Evolutionary conservation across 2,888 invertebrate species (phyloP), one percentile per base, ranked within the genome.

Genomic region (Pilophorus perplexus): DNA sequence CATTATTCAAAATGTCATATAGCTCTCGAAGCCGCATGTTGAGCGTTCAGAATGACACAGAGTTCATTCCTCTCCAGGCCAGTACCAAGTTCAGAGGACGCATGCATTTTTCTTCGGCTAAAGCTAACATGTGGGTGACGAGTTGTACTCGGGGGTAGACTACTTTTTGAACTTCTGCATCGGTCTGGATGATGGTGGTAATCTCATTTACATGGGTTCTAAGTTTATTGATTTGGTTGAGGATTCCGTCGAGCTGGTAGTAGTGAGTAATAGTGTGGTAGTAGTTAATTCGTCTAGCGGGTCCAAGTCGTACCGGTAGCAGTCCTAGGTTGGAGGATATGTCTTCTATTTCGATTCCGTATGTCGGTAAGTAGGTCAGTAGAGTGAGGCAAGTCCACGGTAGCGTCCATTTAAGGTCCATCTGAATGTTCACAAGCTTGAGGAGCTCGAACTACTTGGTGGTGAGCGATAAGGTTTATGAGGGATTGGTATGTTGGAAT

Each of bases 331-430:
- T 46, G 10, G 3, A 12, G 3, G 46, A 16, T 12, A 46, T 10
- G 46, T 46, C 46, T 2, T 46, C 46, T 3, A 46, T 46, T 46
- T 46, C 22, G 3, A 46, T 14, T 46, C 46, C 46, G 46, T 46
- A 2, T n/a, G n/a, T n/a, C n/a, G n/a, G n/a, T n/a, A n/a, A n/a
- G n/a, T n/a, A n/a, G n/a, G n/a, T n/a, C n/a, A n/a, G n/a, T n/a
- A n/a, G n/a, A n/a, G n/a, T n/a, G n/a, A n/a, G n/a, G n/a, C n/a
- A n/a, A n/a, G n/a, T n/a, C n/a, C n/a, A n/a, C n/a, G n/a, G n/a
- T n/a, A n/a, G n/a, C n/a, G n/a, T n/a, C n/a, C n/a, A n/a, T n/a
- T n/a, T n/a, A n/a, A n/a, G n/a, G n/a, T n/a, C n/a, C n/a, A n/a
- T n/a, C n/a, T n/a, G n/a, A n/a, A n/a, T n/a, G n/a, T n/a, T n/a